Percentiles rank a stretch among this genome's conserved stretches.
Evolutionary conservation across 2,797 vertebrate genomes (phyloP).

Genomic region (Odontamblyopus rebecca): DNA sequence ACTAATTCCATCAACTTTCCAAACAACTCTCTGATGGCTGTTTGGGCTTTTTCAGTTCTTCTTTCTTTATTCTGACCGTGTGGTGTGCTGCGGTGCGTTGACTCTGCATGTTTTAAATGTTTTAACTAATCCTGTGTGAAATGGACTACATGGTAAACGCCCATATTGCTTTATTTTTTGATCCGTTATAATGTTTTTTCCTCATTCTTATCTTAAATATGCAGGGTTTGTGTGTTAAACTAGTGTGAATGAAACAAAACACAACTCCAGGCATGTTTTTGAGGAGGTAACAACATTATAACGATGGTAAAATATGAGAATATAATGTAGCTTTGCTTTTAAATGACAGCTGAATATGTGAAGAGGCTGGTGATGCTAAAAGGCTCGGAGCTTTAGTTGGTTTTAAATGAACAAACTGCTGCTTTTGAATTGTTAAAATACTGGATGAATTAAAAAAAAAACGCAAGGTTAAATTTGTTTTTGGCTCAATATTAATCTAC

Average conservation of each 20-base stretch:
- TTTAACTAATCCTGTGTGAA: slow-evolving; percentile 18
- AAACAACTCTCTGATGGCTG: slow-evolving; percentile 81
- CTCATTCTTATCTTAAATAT: too few species aligned
- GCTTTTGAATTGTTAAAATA: not conserved
- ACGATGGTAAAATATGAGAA: too few species aligned
- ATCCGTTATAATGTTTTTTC: too few species aligned
- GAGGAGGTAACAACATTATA: too few species aligned
- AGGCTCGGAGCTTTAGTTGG: too few species aligned
- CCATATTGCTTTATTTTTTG: too few species aligned
- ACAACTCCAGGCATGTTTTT: too few species aligned
- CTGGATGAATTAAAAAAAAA: not conserved
- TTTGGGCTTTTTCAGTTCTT: slow-evolving; percentile 69
- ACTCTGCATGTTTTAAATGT: slow-evolving; percentile 78
- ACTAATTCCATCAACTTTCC: slow-evolving; percentile 53
- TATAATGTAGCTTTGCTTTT: not conserved
- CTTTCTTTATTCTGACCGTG: slow-evolving; percentile 25
- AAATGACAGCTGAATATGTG: not conserved
- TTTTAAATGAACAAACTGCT: slow-evolving; percentile 1
- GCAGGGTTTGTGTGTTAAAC: too few species aligned
- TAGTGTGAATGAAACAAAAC: too few species aligned
- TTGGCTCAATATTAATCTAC: not conserved
- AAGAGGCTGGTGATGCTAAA: slow-evolving; percentile 6
- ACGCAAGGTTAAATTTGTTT: not conserved
- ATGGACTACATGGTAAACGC: not conserved
- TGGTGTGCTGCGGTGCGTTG: slow-evolving; percentile 74